A percentile compares a stretch with the other conserved stretches of the same genome.
Evolutionary conservation across 2,797 vertebrate genomes (phyloP).

Genomic region (Tiaroga cobitis): DNA sequence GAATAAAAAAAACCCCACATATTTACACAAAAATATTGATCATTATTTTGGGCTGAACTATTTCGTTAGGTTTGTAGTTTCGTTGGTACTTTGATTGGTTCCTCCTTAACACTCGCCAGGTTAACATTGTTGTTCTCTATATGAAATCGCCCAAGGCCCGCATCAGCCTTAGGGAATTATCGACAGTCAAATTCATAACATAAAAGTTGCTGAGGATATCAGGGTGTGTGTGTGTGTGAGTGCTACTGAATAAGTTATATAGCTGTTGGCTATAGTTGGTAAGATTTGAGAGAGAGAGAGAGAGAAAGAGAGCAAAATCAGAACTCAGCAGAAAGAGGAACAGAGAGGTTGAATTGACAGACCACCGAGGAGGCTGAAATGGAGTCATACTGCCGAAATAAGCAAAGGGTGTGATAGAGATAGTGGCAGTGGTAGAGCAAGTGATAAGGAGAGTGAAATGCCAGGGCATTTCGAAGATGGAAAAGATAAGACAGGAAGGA

Average conservation of each 20-base stretch:
- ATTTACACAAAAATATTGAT: neutral
- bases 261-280: constrained; percentile 44
- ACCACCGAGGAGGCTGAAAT: constrained; percentile 12
- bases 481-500: constrained; percentile 6
- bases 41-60: neutral
- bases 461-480: constrained; percentile 26
- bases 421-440: neutral
- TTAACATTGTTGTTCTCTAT: constrained; percentile 42
- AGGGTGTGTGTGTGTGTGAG: neutral
- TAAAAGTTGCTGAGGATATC: constrained; percentile 39
- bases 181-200: constrained; percentile 28
- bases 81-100: neutral
- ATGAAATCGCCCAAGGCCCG: constrained; percentile 24
- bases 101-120: neutral
- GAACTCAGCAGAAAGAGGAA: constrained; percentile 34
- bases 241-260: constrained; percentile 49
- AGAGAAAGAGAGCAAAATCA: neutral
- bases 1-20: neutral
- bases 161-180: constrained; percentile 35
- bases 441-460: constrained; percentile 23
- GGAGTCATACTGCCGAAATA: constrained; percentile 38
- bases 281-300: constrained; percentile 13
- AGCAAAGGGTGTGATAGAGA: constrained; percentile 20
- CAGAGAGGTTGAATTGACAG: constrained; percentile 34
- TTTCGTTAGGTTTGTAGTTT: neutral